Evolutionary conservation across 1,140 invertebrate genomes (phyloP).

Genomic region (Drosophila gunungcola): DNA sequence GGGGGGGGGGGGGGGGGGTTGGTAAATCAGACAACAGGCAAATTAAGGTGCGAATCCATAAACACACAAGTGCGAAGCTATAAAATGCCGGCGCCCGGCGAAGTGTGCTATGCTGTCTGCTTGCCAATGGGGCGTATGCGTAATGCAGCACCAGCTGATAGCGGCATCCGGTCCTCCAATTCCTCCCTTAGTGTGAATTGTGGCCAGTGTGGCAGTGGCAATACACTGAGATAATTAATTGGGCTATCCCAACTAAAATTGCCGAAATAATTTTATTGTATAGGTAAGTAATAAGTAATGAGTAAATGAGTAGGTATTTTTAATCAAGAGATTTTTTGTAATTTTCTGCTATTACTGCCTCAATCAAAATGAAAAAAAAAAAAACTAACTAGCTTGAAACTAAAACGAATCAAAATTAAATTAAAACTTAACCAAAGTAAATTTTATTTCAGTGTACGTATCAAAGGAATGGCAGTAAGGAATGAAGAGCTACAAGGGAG

Average conservation of each 20-base stretch:
- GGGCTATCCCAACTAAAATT: too few relatives aligned
- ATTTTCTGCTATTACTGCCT: too few relatives aligned
- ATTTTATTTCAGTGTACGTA: constrained; percentile 1
- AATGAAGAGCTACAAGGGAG: background rate
- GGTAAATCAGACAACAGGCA: constrained; percentile 77
- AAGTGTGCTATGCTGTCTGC: constrained; percentile 47
- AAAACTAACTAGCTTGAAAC: too few relatives aligned
- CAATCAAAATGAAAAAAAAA: too few relatives aligned
- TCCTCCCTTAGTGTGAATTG: constrained; percentile 47
- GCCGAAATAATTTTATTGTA: too few relatives aligned
- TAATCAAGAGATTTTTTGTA: too few relatives aligned
- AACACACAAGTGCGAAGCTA: constrained; percentile 81
- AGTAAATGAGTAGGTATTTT: too few relatives aligned
- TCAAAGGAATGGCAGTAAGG: constrained; percentile 34
- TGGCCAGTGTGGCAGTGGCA: constrained; percentile 53
- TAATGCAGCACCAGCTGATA: constrained; percentile 66
- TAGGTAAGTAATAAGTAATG: too few relatives aligned
- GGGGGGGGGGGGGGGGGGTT: background rate
- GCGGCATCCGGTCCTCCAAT: constrained; percentile 5
- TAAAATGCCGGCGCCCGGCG: constrained; percentile 59
- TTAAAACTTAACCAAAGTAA: too few relatives aligned
- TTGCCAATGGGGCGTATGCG: constrained; percentile 68
- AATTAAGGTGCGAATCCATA: constrained; percentile 83
- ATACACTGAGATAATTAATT: constrained; percentile 5
- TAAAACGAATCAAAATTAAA: too few relatives aligned